phyloP scores from a whole-genome alignment of 2,797 vertebrate species.

The Urophycis tenuis region DNA sequence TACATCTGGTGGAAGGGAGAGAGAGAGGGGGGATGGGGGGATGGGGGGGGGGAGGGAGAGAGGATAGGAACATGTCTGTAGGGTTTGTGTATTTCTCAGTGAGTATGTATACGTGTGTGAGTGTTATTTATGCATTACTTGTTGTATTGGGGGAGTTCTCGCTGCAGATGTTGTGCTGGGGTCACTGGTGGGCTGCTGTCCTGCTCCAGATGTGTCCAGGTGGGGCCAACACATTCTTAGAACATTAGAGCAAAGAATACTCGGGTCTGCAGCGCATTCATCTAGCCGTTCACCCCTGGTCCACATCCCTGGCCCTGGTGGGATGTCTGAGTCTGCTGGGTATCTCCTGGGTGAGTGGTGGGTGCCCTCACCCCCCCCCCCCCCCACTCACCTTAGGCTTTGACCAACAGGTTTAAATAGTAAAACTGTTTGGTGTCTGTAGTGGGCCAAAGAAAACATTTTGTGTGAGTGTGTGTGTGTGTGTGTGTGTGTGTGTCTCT shows the following conservation, averaged over 20 bases:
- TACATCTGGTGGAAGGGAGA: not conserved
- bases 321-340: not conserved
- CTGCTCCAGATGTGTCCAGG: conserved; percentile 54
- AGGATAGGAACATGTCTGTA: conserved; percentile 23
- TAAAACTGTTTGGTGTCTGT: too few species aligned
- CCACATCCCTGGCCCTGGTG: too few species aligned
- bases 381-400: too few species aligned
- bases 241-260: not conserved
- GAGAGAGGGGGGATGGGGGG: too few species aligned
- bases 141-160: conserved; percentile 33
- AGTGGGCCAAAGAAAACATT: too few species aligned
- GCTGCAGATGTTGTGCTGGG: conserved; percentile 63
- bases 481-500: conserved; percentile 1
- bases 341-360: too few species aligned
- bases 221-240: conserved; percentile 28
- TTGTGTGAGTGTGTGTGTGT: not conserved
- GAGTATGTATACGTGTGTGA: conserved; percentile 38
- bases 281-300: too few species aligned
- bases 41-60: not conserved
- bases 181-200: conserved; percentile 43
- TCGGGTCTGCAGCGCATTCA: not conserved
- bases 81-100: conserved; percentile 42
- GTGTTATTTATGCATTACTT: conserved; percentile 59
- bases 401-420: too few species aligned
- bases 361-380: too few species aligned